Base-by-base conservation (phyloP, 2,888 invertebrate species). In the Ichneumon xanthorius region DNA sequence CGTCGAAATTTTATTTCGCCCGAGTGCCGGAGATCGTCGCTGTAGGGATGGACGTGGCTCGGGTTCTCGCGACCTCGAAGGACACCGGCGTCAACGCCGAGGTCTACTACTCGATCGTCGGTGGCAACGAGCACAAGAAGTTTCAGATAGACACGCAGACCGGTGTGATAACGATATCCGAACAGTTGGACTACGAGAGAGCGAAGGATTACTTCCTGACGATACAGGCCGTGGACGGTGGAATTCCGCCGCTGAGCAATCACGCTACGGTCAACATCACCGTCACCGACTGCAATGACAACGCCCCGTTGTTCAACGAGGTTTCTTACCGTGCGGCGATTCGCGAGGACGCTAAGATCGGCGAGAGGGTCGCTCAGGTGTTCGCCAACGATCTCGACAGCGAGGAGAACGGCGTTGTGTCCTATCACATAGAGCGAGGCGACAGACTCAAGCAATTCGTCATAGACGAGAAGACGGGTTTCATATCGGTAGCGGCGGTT, bases 21-120 rank as follows among this genome's bases (percentile, higher is more conserved):
- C 94, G 95, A 61, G 96, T 98, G 40, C 95, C 97, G 1, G 99
- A 99, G 95, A 96, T 97, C 83, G 96, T 96, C 88, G 95, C 96
- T 2, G 95, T 97, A 76, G 98, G 97, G 80, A 96, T 97, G 0
- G 97, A 98, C 94, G 96, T 99, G 16, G 96, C 97, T 19, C 95
- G 96, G 89, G 97, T 99, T 37, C 95, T 96, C 87, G 99, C 99
- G n/a, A 97, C 98, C 2, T 98, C 98, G 11, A 97, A 97, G 92
- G 99, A 99, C 93, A 96, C 97, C 61, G 99, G 99, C 48, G 96
- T 98, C 87, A 99, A 99, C 95, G 99, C 99, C 0, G 97, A 98
- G 93, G 97, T 99, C 75, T 96, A 96, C 84, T 98, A 98, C 93
- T 96, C 97, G 19, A 97, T 98, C 81, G 96, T 97, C 40, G 98